Percentiles rank a stretch among this genome's conserved stretches.
Evolutionary conservation across 2,113 vertebrate species (phyloP).

Genomic region (Phaetusa simplex): DNA sequence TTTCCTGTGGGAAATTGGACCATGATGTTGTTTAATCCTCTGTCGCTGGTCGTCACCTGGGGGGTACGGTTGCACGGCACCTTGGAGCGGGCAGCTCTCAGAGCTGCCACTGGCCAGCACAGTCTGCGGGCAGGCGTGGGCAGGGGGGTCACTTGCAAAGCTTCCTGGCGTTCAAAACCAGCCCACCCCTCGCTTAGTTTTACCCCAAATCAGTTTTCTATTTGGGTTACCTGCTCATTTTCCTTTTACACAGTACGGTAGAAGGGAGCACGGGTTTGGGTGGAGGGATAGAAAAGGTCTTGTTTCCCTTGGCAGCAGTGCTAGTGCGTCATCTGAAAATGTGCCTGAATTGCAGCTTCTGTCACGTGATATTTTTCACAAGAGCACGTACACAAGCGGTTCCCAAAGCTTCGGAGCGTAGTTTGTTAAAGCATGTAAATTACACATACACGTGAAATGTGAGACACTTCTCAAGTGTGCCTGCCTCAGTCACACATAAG

Average conservation of each 20-base stretch:
- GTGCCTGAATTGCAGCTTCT: background rate
- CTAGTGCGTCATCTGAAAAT: background rate
- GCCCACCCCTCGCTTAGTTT: background rate
- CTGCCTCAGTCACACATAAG: background rate
- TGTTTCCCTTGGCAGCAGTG: background rate
- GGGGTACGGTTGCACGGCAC: background rate
- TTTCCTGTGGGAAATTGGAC: background rate
- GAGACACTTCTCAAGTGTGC: background rate
- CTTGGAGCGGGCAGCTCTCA: background rate
- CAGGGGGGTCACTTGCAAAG: background rate
- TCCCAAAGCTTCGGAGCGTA: background rate
- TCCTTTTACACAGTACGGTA: background rate
- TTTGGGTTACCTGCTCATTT: background rate
- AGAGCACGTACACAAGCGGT: background rate
- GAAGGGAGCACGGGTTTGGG: background rate
- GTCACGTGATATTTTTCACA: background rate
- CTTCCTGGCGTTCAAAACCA: background rate
- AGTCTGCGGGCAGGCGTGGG: fast-evolving
- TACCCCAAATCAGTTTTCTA: background rate
- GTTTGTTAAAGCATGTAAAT: background rate
- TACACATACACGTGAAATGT: background rate
- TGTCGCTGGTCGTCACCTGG: background rate
- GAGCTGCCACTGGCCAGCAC: background rate
- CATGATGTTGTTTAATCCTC: background rate
- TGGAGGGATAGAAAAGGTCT: background rate